Conservation (phyloP, 2,113 vertebrate genomes). For the Sigmodon hispidus region DNA sequence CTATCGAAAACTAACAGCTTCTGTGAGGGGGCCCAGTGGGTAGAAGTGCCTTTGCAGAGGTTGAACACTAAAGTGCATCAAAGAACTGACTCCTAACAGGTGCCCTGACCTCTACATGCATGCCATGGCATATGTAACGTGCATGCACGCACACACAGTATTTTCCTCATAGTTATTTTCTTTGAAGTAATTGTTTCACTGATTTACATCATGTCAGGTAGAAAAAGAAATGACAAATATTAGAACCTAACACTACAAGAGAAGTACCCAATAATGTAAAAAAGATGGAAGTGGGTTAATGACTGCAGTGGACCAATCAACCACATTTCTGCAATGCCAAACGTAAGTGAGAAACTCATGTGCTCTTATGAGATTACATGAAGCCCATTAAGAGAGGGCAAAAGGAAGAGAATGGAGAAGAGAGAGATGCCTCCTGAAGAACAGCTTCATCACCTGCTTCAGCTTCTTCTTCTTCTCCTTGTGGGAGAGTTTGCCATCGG, state of each 20-base stretch:
- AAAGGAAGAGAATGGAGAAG: background rate
- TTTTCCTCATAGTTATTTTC: background rate
- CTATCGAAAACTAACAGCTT: background rate
- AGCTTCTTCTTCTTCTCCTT: constrained; percentile 93
- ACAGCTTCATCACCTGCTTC: constrained; percentile 86
- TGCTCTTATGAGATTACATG: background rate
- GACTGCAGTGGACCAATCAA: background rate
- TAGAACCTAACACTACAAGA: background rate
- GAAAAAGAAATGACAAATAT: constrained; percentile 29
- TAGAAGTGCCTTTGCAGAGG: background rate
- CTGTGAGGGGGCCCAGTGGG: background rate
- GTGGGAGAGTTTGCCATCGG: constrained; percentile 86
- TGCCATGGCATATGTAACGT: rapidly evolving
- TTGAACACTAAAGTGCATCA: too few relatives aligned
- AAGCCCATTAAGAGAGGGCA: background rate
- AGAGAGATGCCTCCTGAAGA: background rate
- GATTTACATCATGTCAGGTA: background rate
- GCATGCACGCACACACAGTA: background rate
- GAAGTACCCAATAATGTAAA: background rate
- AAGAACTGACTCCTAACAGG: background rate
- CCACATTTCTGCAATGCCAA: background rate
- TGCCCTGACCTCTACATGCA: too few relatives aligned
- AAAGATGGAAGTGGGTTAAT: background rate
- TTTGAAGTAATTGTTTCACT: background rate
- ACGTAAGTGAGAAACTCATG: background rate